Conservation (phyloP, 2,113 vertebrate genomes). For the Atrichornis clamosus region DNA sequence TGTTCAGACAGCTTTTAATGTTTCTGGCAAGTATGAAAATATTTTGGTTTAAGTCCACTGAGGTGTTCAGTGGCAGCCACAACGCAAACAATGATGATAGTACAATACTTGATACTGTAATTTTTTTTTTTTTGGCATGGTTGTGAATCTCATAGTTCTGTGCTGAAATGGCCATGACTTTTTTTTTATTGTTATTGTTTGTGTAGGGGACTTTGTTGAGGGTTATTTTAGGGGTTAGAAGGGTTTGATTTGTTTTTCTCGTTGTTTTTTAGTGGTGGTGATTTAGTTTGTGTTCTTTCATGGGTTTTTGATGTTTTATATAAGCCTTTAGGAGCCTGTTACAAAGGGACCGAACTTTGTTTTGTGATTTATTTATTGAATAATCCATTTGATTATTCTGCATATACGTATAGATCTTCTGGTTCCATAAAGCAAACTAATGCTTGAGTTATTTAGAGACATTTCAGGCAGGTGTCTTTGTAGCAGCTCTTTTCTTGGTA, state of each 20-base stretch:
- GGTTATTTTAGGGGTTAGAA: fast-evolving
- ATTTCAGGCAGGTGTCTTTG: neutral
- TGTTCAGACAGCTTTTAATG: neutral
- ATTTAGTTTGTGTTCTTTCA: neutral
- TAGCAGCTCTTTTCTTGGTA: neutral
- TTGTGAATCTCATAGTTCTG: neutral
- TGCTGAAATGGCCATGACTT: neutral
- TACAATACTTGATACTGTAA: neutral
- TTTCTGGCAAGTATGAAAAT: neutral
- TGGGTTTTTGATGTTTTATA: neutral
- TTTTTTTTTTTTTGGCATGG: neutral
- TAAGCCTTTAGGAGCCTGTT: neutral
- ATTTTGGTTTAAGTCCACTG: neutral
- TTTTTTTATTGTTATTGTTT: neutral
- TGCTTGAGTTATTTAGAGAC: neutral
- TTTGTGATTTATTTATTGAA: neutral
- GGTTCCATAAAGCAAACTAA: neutral
- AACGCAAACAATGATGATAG: neutral
- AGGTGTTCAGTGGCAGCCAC: neutral
- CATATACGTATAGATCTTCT: neutral
- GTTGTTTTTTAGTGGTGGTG: neutral
- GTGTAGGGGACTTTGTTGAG: too few species aligned
- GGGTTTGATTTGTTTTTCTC: neutral
- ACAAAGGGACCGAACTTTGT: neutral
- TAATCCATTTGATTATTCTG: neutral